These are phyloP conservation scores for Drosophila gunungcola DNA, from an alignment of 1,140 invertebrate genomes.

Conservation along the genomic window DNA sequence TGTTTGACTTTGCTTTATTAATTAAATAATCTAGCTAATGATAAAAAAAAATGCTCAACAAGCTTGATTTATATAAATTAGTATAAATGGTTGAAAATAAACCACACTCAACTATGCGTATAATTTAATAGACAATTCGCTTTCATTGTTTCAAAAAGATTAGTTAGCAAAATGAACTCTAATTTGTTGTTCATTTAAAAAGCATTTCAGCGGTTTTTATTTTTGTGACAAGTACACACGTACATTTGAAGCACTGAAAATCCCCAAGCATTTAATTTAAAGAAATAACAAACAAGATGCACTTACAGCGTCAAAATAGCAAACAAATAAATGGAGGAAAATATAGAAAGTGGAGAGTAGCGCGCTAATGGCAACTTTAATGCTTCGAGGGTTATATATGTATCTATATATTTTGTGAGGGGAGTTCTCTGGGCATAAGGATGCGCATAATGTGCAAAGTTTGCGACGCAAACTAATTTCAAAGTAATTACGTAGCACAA, in stretches of 20 bases:
- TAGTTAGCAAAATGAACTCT: slow-evolving; percentile 43
- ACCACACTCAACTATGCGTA: slow-evolving; percentile 23
- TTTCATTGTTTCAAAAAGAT: slow-evolving; percentile 46
- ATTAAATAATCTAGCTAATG: neutral
- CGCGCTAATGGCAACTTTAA: slow-evolving; percentile 78
- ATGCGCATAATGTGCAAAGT: slow-evolving; percentile 83
- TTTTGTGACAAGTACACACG: slow-evolving; percentile 34
- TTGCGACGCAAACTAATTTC: slow-evolving; percentile 82
- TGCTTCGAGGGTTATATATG: slow-evolving; percentile 49
- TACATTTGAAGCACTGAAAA: slow-evolving; percentile 22
- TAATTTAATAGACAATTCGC: slow-evolving; percentile 25
- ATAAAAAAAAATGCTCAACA: neutral
- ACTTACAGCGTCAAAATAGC: slow-evolving; percentile 62
- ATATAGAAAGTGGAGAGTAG: slow-evolving; percentile 7
- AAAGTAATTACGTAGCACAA: slow-evolving; percentile 83
- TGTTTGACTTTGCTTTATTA: neutral
- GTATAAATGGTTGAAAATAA: neutral
- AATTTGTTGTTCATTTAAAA: slow-evolving; percentile 46
- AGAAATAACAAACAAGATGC: slow-evolving; percentile 77
- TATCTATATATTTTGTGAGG: slow-evolving; percentile 23
- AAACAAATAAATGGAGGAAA: slow-evolving; percentile 35
- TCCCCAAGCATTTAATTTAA: slow-evolving; percentile 77
- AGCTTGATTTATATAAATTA: neutral
- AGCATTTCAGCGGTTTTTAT: slow-evolving; percentile 74
- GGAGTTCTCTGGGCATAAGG: slow-evolving; percentile 62